Conservation (phyloP, 2,113 vertebrate species). For the Melanotaenia duboulayi region DNA sequence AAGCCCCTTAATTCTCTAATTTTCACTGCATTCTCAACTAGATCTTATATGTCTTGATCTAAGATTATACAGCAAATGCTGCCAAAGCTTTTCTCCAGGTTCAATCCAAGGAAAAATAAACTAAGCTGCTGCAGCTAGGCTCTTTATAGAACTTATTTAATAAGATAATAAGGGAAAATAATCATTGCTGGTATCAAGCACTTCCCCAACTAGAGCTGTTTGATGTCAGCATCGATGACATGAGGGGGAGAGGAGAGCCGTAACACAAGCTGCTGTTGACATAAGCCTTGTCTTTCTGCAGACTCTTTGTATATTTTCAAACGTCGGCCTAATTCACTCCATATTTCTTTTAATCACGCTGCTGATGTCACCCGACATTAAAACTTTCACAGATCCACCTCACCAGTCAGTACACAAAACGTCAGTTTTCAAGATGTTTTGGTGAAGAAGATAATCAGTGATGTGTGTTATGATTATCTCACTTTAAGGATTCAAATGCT, state of each 20-base stretch:
- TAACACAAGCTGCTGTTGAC: constrained; percentile 70
- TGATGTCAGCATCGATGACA: constrained; percentile 57
- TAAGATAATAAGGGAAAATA: constrained; percentile 53
- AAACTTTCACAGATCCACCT: constrained; percentile 23
- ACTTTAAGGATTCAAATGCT: neutral
- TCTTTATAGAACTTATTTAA: constrained; percentile 41
- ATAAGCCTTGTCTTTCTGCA: constrained; percentile 51
- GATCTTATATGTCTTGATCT: constrained; percentile 32
- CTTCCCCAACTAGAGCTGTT: constrained; percentile 56
- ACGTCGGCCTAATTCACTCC: constrained; percentile 60
- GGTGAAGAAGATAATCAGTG: neutral
- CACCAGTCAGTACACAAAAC: neutral
- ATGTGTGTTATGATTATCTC: neutral
- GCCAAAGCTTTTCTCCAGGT: constrained; percentile 48
- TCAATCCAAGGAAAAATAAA: constrained; percentile 52
- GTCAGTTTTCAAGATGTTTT: neutral
- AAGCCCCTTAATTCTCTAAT: constrained; percentile 53
- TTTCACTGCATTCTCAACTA: constrained; percentile 34
- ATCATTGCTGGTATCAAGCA: constrained; percentile 36
- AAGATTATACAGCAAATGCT: constrained; percentile 39
- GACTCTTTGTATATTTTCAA: constrained; percentile 70
- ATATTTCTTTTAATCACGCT: constrained; percentile 49
- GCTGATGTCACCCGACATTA: constrained; percentile 61
- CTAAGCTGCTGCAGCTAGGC: constrained; percentile 27
- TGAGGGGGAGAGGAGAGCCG: constrained; percentile 46